phyloP scores from a whole-genome alignment of 1,140 invertebrate genomes.

The Vanessa atalanta region DNA sequence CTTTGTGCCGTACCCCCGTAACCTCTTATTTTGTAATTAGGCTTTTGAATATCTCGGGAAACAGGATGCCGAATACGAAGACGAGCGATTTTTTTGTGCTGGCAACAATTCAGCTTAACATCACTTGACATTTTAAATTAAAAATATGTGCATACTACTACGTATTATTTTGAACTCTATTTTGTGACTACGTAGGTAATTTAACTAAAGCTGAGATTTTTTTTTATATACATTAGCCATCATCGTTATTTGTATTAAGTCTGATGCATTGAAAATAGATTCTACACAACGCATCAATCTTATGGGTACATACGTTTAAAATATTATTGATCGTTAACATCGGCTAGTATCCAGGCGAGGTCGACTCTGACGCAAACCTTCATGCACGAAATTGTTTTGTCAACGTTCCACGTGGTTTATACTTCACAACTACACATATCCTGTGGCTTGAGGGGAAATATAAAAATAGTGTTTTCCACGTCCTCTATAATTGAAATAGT shows the following conservation, averaged over 20 bases:
- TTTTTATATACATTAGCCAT: too few relatives aligned
- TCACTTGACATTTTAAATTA: conserved; percentile 10
- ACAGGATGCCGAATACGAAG: conserved; percentile 45
- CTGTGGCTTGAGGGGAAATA: conserved; percentile 33
- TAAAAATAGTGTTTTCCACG: conserved; percentile 15
- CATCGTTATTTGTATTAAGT: too few relatives aligned
- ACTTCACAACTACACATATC: conserved; percentile 31
- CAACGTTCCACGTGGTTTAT: conserved; percentile 38
- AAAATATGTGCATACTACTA: background rate
- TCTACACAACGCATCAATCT: background rate
- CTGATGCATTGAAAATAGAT: too few relatives aligned
- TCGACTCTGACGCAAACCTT: conserved; percentile 54
- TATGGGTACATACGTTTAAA: background rate
- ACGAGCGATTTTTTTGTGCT: conserved; percentile 7
- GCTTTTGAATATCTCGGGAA: conserved; percentile 47
- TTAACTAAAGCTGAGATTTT: too few relatives aligned
- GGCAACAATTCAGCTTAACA: conserved; percentile 1
- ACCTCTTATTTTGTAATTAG: conserved; percentile 68
- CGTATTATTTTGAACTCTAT: background rate
- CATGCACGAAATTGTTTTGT: conserved; percentile 44
- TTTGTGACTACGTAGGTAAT: too few relatives aligned
- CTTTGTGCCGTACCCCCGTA: conserved; percentile 52
- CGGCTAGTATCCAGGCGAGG: conserved; percentile 46
- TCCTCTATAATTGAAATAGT: background rate
- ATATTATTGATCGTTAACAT: conserved; percentile 45